Evolutionary conservation across 1,140 invertebrate species (phyloP).

Genomic region (fruit fly (Drosophila melanogaster)): Release_6_plus_ISO1_MT NT_037436.4:231501-232000

Average conservation of each 20-base stretch:
- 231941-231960: constrained; percentile 80
- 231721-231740: neutral
- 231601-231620: constrained; percentile 22
- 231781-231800: neutral
- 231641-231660: neutral
- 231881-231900: constrained; percentile 71
- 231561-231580: constrained; percentile 39
- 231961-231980: constrained; percentile 87
- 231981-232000: constrained; percentile 87
- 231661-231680: constrained; percentile 32
- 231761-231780: constrained; percentile 20
- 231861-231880: constrained; percentile 71
- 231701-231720: neutral
- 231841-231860: constrained; percentile 76
- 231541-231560: constrained; percentile 39
- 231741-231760: constrained; percentile 13
- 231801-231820: too few relatives aligned
- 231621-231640: constrained; percentile 35
- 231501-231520: neutral
- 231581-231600: constrained; percentile 40
- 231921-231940: too few relatives aligned
- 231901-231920: neutral
- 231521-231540: neutral
- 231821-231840: constrained; percentile 42
- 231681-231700: constrained; percentile 1